Evolutionary conservation across 2,797 vertebrate species (phyloP), one percentile per base, ranked within the genome.

Genomic region (Myotis pilosus): DNA sequence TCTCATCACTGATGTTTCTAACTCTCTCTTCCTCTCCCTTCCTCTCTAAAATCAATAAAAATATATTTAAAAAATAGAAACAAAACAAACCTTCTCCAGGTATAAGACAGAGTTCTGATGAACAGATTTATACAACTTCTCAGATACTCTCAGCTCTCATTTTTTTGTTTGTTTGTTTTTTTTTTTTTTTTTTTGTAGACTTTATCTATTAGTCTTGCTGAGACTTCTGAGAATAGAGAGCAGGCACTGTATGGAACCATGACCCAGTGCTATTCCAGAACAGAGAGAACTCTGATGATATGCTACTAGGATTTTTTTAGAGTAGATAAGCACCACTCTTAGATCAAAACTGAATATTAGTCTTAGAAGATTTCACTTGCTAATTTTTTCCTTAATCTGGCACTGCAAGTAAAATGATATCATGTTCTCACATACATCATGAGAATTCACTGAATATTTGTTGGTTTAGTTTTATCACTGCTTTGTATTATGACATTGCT

Each of bases 371-470:
- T 30, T 80, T 64, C 36, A 16, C 79, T 53, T 51, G 66, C 36
- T 57, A 41, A 30, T 60, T 80, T 36, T 69, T 19, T 6, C 16
- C 19, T 89, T 91, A 75, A 62, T 49, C 30, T 66, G 57, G 49
- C 19, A 60, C 53, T 62, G 28, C 1, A n/a, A 75, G 44, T 85
- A 57, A 88, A 92, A 72, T 22, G 53, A 49, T 23, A 51, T 69
- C n/a, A 28, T 4, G 13, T 30, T 33, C 38, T 38, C 72, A 82
- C 13, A 12, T 5, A 89, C 2, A 13, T 1, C 23, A 1, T 74
- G 88, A 89, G 53, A 74, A 87, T 84, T 89, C n/a, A 44, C 33
- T 53, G 10, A 92, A 10, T 75, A 60, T 92, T 41, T 53, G 38
- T 55, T 33, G 68, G 74, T 96, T 87, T 30, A 36, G 60, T 81